Percentiles rank a stretch among this genome's conserved stretches.
phyloP scores from a whole-genome alignment of 2,113 vertebrate genomes.

The Ophthalmotilapia sp. region DNA sequence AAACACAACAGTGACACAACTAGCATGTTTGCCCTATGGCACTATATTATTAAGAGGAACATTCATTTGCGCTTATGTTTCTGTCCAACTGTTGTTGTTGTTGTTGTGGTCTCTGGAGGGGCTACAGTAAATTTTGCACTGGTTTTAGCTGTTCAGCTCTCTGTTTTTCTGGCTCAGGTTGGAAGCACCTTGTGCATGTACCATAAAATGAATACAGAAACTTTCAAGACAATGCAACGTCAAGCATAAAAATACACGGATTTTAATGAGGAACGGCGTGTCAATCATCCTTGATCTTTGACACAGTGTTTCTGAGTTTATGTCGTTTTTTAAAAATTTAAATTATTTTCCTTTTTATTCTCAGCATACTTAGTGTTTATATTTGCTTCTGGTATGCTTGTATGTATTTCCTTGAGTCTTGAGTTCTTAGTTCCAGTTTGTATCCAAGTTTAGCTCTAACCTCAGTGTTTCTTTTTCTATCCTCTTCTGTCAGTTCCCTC shows the following conservation, averaged over 20 bases:
- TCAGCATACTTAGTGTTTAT: background rate
- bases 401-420: background rate
- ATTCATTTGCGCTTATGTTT: background rate
- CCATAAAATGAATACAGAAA: background rate
- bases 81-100: background rate
- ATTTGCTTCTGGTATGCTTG: background rate
- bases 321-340: rapidly evolving
- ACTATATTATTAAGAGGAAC: background rate
- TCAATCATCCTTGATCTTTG: background rate
- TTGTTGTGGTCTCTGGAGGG: background rate
- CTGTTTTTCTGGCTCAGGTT: background rate
- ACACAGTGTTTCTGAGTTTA: background rate
- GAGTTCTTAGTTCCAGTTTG: background rate
- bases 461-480: background rate
- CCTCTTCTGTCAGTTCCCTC: background rate
- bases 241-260: background rate
- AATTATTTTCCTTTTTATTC: background rate
- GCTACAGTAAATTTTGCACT: background rate
- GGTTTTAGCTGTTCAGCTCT: background rate
- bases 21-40: background rate
- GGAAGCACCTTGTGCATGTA: background rate
- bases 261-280: background rate
- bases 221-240: background rate
- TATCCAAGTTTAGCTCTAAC: background rate
- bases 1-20: background rate